phyloP scores from a whole-genome alignment of 2,113 vertebrate genomes.

The Oxyruncus cristatus region DNA sequence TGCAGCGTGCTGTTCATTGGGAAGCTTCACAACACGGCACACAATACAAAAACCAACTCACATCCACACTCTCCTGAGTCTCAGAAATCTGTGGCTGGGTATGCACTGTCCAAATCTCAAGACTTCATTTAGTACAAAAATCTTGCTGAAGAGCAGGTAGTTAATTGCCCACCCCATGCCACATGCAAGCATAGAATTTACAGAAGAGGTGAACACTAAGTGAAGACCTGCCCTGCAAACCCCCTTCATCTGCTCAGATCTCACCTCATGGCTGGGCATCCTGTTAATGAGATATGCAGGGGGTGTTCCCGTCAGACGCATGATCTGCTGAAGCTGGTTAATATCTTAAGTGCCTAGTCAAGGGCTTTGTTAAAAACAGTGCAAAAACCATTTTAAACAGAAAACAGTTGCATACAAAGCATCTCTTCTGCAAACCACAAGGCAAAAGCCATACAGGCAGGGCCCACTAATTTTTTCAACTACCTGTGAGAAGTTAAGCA shows the following conservation, averaged over 20 bases:
- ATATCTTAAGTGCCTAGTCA: conserved; percentile 95
- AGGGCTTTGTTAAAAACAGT: conserved; percentile 87
- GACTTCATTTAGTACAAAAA: background rate
- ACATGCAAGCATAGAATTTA: conserved; percentile 6
- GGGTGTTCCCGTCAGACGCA: conserved; percentile 98
- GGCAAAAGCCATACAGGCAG: conserved; percentile 27
- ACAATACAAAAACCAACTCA: background rate
- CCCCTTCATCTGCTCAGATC: conserved; percentile 61
- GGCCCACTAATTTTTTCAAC: background rate
- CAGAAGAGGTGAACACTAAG: background rate
- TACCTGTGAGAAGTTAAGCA: background rate
- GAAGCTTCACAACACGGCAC: background rate
- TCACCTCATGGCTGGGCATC: conserved; percentile 99
- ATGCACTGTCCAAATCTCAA: background rate
- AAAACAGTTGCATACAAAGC: conserved; percentile 36
- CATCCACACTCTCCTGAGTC: background rate
- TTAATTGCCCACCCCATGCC: conserved; percentile 11
- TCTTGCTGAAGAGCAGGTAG: background rate
- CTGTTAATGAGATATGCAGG: conserved; percentile 98
- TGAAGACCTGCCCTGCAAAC: conserved; percentile 20
- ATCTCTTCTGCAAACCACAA: conserved; percentile 34
- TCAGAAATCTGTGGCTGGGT: background rate
- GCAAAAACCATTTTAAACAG: conserved; percentile 65
- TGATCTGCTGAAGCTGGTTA: conserved; percentile 99
- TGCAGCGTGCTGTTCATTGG: background rate